Percentiles rank a stretch among this genome's conserved stretches.
Evolutionary conservation across 1,140 invertebrate species (phyloP).

Genomic region (Eubasilissa regina): DNA sequence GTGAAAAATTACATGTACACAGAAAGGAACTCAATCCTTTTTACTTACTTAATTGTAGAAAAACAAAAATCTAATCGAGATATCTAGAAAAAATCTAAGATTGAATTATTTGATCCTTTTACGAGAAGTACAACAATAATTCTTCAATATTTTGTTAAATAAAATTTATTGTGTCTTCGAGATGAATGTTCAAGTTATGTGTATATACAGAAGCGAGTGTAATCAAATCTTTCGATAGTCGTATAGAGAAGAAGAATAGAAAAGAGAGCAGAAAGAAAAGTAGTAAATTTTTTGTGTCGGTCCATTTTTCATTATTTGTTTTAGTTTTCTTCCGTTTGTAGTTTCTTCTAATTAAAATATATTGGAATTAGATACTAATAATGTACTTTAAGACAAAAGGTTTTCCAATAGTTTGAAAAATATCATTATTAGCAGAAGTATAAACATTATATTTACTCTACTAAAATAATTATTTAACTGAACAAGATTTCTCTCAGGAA

Average conservation of each 20-base stretch:
- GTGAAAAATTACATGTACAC: conserved; percentile 31
- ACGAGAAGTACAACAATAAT: neutral
- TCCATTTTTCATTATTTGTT: neutral
- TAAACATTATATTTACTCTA: no score
- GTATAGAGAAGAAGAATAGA: conserved; percentile 3
- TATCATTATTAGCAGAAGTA: no score
- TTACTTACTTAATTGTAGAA: conserved; percentile 32
- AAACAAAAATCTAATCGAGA: conserved; percentile 30
- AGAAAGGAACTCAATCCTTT: conserved; percentile 27
- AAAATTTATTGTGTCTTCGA: neutral
- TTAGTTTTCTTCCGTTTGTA: neutral
- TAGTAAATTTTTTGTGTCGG: neutral
- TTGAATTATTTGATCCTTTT: conserved; percentile 25
- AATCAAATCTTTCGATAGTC: neutral
- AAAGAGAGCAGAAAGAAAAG: conserved; percentile 15
- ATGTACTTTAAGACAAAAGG: no score
- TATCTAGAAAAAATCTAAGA: conserved; percentile 44
- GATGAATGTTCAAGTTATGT: neutral
- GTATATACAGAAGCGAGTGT: neutral
- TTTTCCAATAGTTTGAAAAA: no score
- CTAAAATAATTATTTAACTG: no score
- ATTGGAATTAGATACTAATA: no score
- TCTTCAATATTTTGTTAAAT: neutral
- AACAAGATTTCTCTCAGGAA: no score
- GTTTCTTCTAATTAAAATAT: no score